Base-by-base conservation (phyloP, 2,888 invertebrate genomes). In the Caenorhabditis auriculariae region DNA sequence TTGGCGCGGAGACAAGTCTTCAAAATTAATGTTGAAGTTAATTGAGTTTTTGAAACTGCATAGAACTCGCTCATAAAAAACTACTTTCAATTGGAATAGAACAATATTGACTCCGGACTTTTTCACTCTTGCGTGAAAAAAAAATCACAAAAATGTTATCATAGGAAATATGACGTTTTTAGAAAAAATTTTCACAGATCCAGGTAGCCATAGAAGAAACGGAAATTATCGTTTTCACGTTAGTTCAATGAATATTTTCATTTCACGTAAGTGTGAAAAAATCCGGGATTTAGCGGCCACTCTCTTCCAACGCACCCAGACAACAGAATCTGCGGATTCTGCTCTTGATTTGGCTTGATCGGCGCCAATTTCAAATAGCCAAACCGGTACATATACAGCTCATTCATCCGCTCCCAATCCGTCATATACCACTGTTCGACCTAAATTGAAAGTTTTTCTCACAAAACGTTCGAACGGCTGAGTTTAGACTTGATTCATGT, bases 321-420 rank as follows among this genome's bases (percentile, higher is more conserved):
- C 2, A 71, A 50, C 19, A 70, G 41, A 5, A 24, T 27, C 29
- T 58, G 65, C 24, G 59, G 57, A 45, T 65, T 49, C 17, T 62
- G 57, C 46, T 70, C 66, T 19, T 67, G 62, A 46, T 74, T 74
- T 2, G 62, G 51, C 38, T 67, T 60, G 32, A 79, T 50, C 6
- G 80, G 79, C 3, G 77, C 71, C 37, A 80, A 45, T 54, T 80
- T 80, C 51, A 80, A 52, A 48, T 75, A 79, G 2, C 79, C 79
- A 48, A 79, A 75, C n/a, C 79, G 74, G 49, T 72, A 79, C 7
- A 73, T 68, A 54, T 72, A 79, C 24, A 79, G 57, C 17, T 76
- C 76, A 60, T 80, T 64, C 62, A 63, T 73, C 21, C 78, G 48
- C 50, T 79, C 75, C 78, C 78, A 79, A 42, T 79, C 78, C n/a